Evolutionary conservation across 2,113 vertebrate species (phyloP).

Genomic region (Malurus melanocephalus): DNA sequence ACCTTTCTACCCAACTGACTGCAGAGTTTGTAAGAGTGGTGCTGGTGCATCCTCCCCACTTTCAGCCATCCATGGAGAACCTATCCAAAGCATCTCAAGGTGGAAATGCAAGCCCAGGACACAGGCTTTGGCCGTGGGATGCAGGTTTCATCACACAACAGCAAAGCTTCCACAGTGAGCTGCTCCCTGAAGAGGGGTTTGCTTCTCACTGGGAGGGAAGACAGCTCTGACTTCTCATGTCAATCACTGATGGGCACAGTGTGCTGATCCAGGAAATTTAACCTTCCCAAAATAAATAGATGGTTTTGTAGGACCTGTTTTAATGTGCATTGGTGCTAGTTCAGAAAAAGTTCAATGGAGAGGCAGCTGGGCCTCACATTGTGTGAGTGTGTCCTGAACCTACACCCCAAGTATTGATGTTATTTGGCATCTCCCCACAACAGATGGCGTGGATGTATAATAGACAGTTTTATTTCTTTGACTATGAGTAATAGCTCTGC

Average conservation of each 20-base stretch:
- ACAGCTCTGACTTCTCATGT: neutral
- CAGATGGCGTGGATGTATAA: neutral
- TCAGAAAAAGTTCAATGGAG: neutral
- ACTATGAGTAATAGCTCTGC: neutral
- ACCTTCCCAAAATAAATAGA: neutral
- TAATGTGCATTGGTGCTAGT: neutral
- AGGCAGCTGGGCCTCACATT: neutral
- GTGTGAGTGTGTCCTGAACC: neutral
- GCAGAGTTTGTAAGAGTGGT: neutral
- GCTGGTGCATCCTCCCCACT: neutral
- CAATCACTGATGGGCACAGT: fast-evolving
- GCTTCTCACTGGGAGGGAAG: neutral
- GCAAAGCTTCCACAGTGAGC: neutral
- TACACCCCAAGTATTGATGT: neutral
- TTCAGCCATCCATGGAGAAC: neutral
- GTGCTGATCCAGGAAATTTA: neutral
- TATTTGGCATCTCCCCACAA: neutral
- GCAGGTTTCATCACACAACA: neutral
- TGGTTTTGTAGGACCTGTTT: neutral
- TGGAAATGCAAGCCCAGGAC: neutral
- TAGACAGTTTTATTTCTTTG: neutral
- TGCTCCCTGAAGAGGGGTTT: neutral
- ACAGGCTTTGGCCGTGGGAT: neutral
- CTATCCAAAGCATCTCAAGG: neutral
- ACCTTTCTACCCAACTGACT: neutral